phyloP scores from a whole-genome alignment of 2,113 vertebrate species.

The Cariama cristata region DNA sequence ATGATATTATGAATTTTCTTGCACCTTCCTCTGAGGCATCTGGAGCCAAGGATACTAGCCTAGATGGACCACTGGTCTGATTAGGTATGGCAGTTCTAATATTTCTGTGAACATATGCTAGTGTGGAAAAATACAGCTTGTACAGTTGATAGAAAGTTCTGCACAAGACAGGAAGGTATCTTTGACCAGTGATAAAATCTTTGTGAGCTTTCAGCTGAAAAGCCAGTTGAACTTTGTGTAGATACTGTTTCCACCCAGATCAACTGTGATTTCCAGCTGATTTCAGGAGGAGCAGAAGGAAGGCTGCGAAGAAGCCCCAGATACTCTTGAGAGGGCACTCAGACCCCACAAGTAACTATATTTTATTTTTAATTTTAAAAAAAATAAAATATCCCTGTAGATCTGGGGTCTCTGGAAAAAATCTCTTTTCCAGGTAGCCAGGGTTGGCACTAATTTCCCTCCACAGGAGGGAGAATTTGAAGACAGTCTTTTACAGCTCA shows the following conservation, averaged over 20 bases:
- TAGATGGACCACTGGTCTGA: neutral
- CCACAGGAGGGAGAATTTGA: neutral
- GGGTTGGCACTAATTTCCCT: neutral
- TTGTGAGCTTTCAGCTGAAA: neutral
- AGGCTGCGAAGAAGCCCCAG: neutral
- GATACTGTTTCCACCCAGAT: slow-evolving; percentile 12
- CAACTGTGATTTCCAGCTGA: slow-evolving; percentile 5
- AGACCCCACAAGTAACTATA: neutral
- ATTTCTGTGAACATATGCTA: neutral
- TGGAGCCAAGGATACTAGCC: neutral
- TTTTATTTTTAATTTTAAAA: neutral
- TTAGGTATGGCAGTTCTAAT: slow-evolving; percentile 22
- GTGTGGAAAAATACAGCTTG: neutral
- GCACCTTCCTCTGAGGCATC: neutral
- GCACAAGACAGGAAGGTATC: neutral
- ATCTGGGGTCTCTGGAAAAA: neutral
- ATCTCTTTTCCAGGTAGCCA: neutral
- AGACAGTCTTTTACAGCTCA: neutral
- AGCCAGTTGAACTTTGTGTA: slow-evolving; percentile 10
- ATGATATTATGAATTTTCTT: neutral
- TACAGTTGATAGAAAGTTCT: neutral
- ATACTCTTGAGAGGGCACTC: neutral
- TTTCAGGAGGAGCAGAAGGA: neutral
- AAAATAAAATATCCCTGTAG: neutral
- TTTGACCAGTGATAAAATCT: slow-evolving; percentile 14